A percentile compares a stretch with the other conserved stretches of the same genome.
Conservation (phyloP, 2,888 invertebrate species). For the Aphodius sticticus region DNA sequence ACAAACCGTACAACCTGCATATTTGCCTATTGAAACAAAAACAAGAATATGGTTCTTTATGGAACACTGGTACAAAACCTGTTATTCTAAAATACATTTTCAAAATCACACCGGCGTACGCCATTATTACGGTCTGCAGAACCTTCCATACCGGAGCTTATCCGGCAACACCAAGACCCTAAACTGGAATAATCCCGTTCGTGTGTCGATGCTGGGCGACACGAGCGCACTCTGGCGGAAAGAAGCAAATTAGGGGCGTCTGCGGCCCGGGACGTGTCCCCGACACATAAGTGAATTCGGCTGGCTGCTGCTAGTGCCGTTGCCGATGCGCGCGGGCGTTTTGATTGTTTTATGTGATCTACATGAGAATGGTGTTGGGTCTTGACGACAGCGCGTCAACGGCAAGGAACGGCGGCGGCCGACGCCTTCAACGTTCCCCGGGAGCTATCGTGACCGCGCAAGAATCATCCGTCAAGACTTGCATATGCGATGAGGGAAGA, state of each 20-base stretch:
- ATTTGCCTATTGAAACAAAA: too few relatives aligned
- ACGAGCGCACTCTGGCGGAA: conserved; percentile 50
- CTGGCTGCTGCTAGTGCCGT: conserved; percentile 38
- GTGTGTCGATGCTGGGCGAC: conserved; percentile 16
- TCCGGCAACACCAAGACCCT: background rate
- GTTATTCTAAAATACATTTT: background rate
- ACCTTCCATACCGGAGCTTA: background rate
- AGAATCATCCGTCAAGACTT: conserved; percentile 36
- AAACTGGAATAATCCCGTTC: background rate
- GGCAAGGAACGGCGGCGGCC: conserved; percentile 34
- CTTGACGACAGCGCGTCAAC: conserved; percentile 39
- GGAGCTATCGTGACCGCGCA: conserved; percentile 41
- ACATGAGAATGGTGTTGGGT: conserved; percentile 38
- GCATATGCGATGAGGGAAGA: background rate
- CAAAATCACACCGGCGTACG: background rate
- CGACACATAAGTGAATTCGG: conserved; percentile 48
- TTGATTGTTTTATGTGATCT: conserved; percentile 44
- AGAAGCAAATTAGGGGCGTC: conserved; percentile 51
- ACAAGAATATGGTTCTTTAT: too few relatives aligned
- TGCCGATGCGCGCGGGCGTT: conserved; percentile 39
- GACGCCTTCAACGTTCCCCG: conserved; percentile 32
- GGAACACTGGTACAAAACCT: background rate
- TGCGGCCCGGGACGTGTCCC: conserved; percentile 46
- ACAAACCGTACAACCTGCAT: too few relatives aligned
- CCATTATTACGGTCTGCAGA: background rate